phyloP scores from a whole-genome alignment of 2,113 vertebrate genomes.

The Cyprinodon brontotheroides region DNA sequence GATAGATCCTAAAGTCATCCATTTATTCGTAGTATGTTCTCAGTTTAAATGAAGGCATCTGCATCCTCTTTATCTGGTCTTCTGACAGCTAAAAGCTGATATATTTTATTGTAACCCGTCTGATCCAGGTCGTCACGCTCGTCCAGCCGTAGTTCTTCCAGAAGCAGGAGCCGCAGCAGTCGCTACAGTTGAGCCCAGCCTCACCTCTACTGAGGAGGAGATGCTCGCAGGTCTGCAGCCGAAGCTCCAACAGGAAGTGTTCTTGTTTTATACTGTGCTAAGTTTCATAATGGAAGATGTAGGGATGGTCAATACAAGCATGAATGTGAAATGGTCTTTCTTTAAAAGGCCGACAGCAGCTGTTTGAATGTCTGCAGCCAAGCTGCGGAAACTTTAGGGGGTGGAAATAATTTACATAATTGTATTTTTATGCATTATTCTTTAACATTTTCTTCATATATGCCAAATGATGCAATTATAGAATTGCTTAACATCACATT shows the following conservation, averaged over 20 bases:
- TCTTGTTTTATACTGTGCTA: slow-evolving; percentile 17
- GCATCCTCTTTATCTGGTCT: background rate
- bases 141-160: slow-evolving; percentile 90
- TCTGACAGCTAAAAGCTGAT: background rate
- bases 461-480: slow-evolving; percentile 36
- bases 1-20: background rate
- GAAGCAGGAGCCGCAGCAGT: slow-evolving; percentile 89
- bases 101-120: background rate
- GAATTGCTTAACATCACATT: slow-evolving; percentile 1
- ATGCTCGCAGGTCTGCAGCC: slow-evolving; percentile 6
- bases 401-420: slow-evolving; percentile 28
- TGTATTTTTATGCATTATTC: slow-evolving; percentile 39
- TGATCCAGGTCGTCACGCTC: slow-evolving; percentile 85
- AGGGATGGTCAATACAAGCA: background rate
- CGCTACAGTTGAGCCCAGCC: slow-evolving; percentile 85
- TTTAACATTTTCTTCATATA: slow-evolving; percentile 55
- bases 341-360: background rate
- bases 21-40: background rate
- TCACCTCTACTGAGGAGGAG: background rate
- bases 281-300: background rate
- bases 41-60: background rate
- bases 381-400: background rate
- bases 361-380: background rate
- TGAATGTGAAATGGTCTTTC: slow-evolving; percentile 11
- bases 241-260: slow-evolving; percentile 8